These are phyloP conservation scores for Cyprichromis sp. DNA, from an alignment of 2,113 vertebrate genomes.

Conservation along the genomic window DNA sequence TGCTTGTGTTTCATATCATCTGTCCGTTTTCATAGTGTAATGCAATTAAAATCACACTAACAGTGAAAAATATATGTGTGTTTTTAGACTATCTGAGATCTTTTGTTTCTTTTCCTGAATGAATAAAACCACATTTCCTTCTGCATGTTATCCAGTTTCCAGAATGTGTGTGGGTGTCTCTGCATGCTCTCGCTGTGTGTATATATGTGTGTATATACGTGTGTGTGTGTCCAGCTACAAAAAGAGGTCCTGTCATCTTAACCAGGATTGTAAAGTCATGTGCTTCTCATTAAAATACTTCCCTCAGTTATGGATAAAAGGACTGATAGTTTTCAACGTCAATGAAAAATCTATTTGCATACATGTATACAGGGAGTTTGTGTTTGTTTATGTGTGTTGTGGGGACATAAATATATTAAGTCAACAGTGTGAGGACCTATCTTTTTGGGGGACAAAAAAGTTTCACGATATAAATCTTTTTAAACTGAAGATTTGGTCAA, in stretches of 20 bases:
- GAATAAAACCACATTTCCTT: neutral
- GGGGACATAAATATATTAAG: neutral
- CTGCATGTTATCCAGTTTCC: neutral
- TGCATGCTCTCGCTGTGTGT: neutral
- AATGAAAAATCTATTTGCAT: neutral
- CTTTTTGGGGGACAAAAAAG: neutral
- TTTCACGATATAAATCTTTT: neutral
- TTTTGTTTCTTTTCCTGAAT: neutral
- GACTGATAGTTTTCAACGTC: neutral
- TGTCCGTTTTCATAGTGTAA: neutral
- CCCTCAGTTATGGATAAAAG: constrained; percentile 14
- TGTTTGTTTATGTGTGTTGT: neutral
- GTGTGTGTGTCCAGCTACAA: neutral
- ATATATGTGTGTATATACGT: neutral
- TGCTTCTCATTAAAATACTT: constrained; percentile 60
- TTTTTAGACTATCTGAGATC: neutral
- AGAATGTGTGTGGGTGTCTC: neutral
- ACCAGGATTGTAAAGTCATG: constrained; percentile 51
- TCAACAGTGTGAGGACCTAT: neutral
- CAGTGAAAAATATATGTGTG: neutral
- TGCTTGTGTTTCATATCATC: constrained; percentile 16
- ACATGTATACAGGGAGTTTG: neutral
- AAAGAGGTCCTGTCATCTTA: constrained; percentile 38
- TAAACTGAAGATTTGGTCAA: neutral
- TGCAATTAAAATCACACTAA: constrained; percentile 10